Evolutionary conservation across 2,113 vertebrate species (phyloP).

Genomic region (Corythaixoides concolor): DNA sequence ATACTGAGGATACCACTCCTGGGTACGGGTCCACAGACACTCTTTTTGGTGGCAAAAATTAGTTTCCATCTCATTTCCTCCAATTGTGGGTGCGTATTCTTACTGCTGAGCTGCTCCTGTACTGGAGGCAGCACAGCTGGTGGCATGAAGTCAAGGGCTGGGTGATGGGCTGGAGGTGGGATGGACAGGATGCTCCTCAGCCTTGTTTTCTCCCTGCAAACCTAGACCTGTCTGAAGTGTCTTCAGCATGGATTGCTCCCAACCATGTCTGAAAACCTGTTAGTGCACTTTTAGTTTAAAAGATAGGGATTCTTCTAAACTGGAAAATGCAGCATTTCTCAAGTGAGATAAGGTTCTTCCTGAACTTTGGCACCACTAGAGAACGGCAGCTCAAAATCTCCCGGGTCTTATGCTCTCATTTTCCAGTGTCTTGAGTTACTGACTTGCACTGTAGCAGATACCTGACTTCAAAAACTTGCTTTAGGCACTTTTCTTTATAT

Average conservation of each 20-base stretch:
- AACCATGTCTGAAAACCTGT: background rate
- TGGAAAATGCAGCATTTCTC: background rate
- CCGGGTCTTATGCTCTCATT: accelerated
- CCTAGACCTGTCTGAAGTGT: background rate
- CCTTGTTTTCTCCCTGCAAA: background rate
- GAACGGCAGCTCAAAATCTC: background rate
- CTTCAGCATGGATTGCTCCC: background rate
- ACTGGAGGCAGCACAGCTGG: background rate
- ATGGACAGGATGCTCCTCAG: background rate
- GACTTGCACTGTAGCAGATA: background rate
- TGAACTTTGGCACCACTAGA: background rate
- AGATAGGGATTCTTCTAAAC: background rate
- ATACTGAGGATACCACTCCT: background rate
- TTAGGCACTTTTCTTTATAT: background rate
- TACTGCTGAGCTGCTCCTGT: background rate
- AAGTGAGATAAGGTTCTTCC: background rate
- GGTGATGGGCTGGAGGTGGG: background rate
- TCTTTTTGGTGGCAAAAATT: background rate
- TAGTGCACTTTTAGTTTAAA: background rate
- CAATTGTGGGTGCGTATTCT: background rate
- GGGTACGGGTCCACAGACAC: background rate
- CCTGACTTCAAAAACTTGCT: background rate
- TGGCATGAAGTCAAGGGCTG: accelerated
- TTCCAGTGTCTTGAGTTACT: background rate
- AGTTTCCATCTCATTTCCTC: background rate